These are phyloP conservation scores for Tortricodes alternella DNA, from an alignment of 2,888 invertebrate species.

Conservation along the genomic window DNA sequence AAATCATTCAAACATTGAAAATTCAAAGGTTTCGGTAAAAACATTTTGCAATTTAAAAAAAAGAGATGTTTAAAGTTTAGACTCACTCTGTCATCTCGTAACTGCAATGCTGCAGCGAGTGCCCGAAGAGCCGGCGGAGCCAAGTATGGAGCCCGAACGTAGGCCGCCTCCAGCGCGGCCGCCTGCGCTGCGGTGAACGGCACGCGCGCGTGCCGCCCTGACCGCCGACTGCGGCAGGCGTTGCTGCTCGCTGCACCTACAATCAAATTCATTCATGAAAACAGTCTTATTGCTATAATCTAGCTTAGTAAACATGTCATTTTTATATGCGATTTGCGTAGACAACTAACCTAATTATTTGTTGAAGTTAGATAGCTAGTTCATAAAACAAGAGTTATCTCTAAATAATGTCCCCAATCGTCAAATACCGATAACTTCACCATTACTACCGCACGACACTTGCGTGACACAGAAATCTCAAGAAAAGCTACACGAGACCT, in stretches of 20 bases:
- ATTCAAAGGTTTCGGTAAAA: neutral
- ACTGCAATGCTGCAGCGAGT: slow-evolving; percentile 84
- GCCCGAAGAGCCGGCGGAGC: slow-evolving; percentile 86
- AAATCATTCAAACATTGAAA: neutral
- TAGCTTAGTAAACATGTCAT: neutral
- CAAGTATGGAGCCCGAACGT: slow-evolving; percentile 85
- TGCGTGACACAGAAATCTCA: neutral
- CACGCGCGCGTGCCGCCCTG: slow-evolving; percentile 86
- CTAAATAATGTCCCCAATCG: neutral
- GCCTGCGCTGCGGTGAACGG: slow-evolving; percentile 88
- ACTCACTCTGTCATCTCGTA: slow-evolving; percentile 86
- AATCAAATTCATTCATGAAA: too few species aligned
- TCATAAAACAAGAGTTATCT: neutral
- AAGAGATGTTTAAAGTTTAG: too few species aligned
- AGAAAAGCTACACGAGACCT: neutral
- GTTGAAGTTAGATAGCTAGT: neutral
- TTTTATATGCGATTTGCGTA: neutral
- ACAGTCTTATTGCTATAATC: too few species aligned
- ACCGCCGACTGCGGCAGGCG: slow-evolving; percentile 75
- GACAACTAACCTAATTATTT: neutral
- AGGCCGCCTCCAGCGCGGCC: slow-evolving; percentile 86
- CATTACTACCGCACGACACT: neutral
- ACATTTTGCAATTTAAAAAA: neutral
- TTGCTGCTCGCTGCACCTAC: slow-evolving; percentile 58
- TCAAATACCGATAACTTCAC: neutral